Conservation (phyloP, 2,888 invertebrate genomes). For the Spisula solida region DNA sequence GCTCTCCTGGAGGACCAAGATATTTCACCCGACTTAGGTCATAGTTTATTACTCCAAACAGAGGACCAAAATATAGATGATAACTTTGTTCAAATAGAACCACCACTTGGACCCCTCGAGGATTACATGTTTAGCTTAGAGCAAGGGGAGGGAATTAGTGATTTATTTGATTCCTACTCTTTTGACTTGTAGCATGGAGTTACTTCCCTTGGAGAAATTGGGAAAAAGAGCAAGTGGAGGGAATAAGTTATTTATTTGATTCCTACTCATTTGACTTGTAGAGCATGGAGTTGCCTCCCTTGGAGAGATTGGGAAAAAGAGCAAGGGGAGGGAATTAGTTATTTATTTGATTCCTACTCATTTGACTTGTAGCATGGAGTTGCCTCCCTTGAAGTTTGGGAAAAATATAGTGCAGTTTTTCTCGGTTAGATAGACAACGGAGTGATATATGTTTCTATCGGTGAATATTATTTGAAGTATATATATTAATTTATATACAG, state of each 20-base stretch:
- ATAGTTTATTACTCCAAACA: slow-evolving; percentile 91
- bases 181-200: slow-evolving; percentile 61
- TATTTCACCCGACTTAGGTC: slow-evolving; percentile 91
- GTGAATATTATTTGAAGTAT: slow-evolving; percentile 25
- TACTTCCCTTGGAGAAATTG: neutral
- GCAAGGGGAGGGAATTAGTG: slow-evolving; percentile 86
- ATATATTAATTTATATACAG: slow-evolving; percentile 27
- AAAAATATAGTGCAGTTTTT: slow-evolving; percentile 1
- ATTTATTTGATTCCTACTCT: slow-evolving; percentile 86
- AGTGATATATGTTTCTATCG: slow-evolving; percentile 7
- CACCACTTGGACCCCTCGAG: slow-evolving; percentile 84
- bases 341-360: slow-evolving; percentile 86
- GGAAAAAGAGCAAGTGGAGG: slow-evolving; percentile 82
- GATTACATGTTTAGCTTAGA: slow-evolving; percentile 87
- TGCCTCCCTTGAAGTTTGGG: neutral
- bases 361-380: slow-evolving; percentile 61
- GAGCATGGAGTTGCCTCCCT: slow-evolving; percentile 23
- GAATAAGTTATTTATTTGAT: slow-evolving; percentile 87
- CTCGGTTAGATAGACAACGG: neutral
- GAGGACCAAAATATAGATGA: slow-evolving; percentile 90
- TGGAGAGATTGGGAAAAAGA: slow-evolving; percentile 51
- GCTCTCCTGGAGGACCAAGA: slow-evolving; percentile 93
- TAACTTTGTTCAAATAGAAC: slow-evolving; percentile 94
- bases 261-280: slow-evolving; percentile 76
- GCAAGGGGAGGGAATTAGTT: slow-evolving; percentile 86